A percentile compares a stretch with the other conserved stretches of the same genome.
These are phyloP conservation scores for Cricetomys ansorgei DNA, from an alignment of 2,113 vertebrate genomes.

Conservation along the genomic window DNA sequence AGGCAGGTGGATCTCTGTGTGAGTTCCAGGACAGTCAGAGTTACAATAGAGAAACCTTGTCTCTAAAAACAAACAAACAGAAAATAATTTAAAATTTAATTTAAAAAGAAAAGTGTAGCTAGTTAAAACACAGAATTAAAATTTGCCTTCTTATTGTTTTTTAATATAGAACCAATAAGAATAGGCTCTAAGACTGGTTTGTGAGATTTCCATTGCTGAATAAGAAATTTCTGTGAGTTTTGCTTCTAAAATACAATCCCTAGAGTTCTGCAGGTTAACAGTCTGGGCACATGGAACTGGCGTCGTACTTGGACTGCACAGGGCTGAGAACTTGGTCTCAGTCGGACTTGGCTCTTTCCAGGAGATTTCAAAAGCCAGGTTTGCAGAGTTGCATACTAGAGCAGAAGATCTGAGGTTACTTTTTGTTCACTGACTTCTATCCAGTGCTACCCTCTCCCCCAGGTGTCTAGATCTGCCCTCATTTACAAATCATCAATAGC, in stretches of 20 bases:
- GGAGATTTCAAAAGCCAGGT: not conserved
- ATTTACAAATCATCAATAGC: not conserved
- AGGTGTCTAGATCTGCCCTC: not conserved
- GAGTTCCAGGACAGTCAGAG: no score
- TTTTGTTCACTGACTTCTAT: not conserved
- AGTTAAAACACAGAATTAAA: conserved; percentile 25
- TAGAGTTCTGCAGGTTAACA: not conserved
- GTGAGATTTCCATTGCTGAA: not conserved
- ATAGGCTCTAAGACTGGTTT: not conserved
- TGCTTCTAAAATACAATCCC: not conserved
- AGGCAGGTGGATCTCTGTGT: no score
- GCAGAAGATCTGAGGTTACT: not conserved
- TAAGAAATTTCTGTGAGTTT: not conserved
- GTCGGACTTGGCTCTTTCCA: not conserved
- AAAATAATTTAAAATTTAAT: no score
- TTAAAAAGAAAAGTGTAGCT: not conserved
- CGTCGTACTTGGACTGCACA: not conserved
- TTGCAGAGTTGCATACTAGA: not conserved
- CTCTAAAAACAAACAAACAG: no score
- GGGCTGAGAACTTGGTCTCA: not conserved
- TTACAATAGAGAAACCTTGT: no score
- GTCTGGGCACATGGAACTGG: not conserved
- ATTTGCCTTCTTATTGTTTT: not conserved
- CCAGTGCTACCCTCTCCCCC: not conserved
- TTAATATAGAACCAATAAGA: not conserved